Evolutionary conservation across 92 coral and sea anemone species (phyloP), one percentile per base, ranked within the genome.

Genomic region (Porites cylindrica): DNA sequence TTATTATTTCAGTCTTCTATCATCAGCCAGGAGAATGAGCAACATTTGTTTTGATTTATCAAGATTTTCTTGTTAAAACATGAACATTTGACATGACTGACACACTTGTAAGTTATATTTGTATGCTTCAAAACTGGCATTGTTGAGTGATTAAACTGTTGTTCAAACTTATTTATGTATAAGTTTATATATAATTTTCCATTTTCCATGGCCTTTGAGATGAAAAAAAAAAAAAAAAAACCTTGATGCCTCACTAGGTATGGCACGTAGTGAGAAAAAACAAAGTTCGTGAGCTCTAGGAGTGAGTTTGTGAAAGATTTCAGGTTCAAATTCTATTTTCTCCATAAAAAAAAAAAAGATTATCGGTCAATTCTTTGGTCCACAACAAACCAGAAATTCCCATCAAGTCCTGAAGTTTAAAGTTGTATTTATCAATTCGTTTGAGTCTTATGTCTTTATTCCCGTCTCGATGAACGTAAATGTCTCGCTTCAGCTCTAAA

Each of bases 1-100:
- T 12, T 76, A 21, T 77, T 82, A 82, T 83, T 88, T 70, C 88
- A 88, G 82, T 83, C 92, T 73, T 75, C 88, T 53, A 65, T 76
- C 68, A 88, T 88, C 64, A 71, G 59, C 79, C 88, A 83, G 65
- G 84, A 88, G 19, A 72, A 43, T 77, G 90, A 69, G 54, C 83
- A 75, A 77, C 83, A 84, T 75, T 81, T 81, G 32, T 81, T n/a
- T n/a, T n/a, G 68, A 58, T 70, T 9, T 5, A 54, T 11, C 1
- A 68, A 52, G 62, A 51, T 1, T 66, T 79, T 68, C 51, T 67
- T 79, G 52, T 79, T 9, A 81, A 66, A 66, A 81, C 54, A 6
- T 52, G 10, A 76, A 23, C 24, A 56, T 9, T 76, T 53, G 4
- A 76, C 17, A 23, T 51, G 8, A 75, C 52, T 63, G 19, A 74